phyloP scores from a whole-genome alignment of 2,888 invertebrate species.

The Augiades crinisus region DNA sequence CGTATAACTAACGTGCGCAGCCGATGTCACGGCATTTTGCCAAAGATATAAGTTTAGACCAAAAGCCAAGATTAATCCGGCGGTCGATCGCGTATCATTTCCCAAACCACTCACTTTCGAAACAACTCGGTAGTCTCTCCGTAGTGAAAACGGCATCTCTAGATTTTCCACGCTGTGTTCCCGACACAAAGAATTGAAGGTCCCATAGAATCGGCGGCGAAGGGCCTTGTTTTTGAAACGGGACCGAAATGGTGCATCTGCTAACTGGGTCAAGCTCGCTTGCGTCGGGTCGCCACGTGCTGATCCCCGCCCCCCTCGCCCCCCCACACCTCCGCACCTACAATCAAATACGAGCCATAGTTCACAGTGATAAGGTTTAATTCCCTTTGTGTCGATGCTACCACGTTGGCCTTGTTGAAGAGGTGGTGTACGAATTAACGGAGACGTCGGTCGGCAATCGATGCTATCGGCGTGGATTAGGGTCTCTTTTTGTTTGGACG shows the following conservation, averaged over 20 bases:
- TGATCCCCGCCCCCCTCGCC: slow-evolving; percentile 43
- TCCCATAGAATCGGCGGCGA: slow-evolving; percentile 42
- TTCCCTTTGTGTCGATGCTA: slow-evolving; percentile 39
- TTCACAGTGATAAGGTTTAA: slow-evolving; percentile 40
- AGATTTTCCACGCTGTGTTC: too few species aligned
- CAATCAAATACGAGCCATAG: slow-evolving; percentile 41
- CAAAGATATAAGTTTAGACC: slow-evolving; percentile 24
- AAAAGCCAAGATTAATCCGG: slow-evolving; percentile 14
- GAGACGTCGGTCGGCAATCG: slow-evolving; percentile 39
- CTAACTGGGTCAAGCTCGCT: slow-evolving; percentile 76
- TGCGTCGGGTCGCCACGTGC: slow-evolving; percentile 67
- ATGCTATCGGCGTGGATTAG: slow-evolving; percentile 42
- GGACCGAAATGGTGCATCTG: slow-evolving; percentile 75
- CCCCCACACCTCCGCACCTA: slow-evolving; percentile 28
- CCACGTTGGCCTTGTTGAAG: slow-evolving; percentile 53
- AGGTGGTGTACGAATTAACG: slow-evolving; percentile 43
- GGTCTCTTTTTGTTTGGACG: slow-evolving; percentile 39
- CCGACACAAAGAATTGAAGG: slow-evolving; percentile 30
- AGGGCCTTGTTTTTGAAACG: slow-evolving; percentile 65
- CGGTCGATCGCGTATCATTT: slow-evolving; percentile 1
- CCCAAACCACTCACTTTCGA: not conserved
- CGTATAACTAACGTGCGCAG: slow-evolving; percentile 8
- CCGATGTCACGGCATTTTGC: slow-evolving; percentile 24
- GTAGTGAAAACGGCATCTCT: too few species aligned
- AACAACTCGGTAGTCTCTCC: not conserved